Base-by-base conservation (phyloP, 2,113 vertebrate species). In the Axis porcinus region DNA sequence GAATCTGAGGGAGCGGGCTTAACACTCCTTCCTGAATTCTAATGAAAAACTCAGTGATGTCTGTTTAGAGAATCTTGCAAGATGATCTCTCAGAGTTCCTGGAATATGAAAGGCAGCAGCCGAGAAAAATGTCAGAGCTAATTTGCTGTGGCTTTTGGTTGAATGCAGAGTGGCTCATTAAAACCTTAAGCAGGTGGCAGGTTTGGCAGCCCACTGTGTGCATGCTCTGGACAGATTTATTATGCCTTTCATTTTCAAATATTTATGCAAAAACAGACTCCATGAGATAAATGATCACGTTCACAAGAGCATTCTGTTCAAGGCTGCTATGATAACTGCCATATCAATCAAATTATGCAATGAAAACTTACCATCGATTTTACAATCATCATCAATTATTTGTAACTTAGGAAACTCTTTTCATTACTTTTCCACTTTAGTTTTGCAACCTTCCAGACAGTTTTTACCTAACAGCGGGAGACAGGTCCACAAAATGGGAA, bases 111-210 rank as follows among this genome's bases (percentile, higher is more conserved):
- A 54, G 88, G 58, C 67, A 93, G 86, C 70, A 85, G 96, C 88
- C 95, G 96, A 98, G 43, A 5, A 45, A 98, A 98, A 93, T 89
- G 91, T 97, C 94, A 97, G 95, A 86, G 54, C 85, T 98, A 85
- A 98, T 97, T 97, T 96, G 83, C 95, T 89, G 89, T 4, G 82
- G 89, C 70, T 97, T 98, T 97, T 96, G 91, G 45, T 90, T 97
- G 96, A 98, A 95, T 81, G 91, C 95, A 97, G 85, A 98, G 91
- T 0, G 93, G 95, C 96, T 98, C 97, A 97, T 98, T 98, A 98
- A 98, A 98, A 97, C 90, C 95, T 95, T 96, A 94, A 98, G 97
- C 98, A 99, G 98, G 98, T 99, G 98, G 98, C 97, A 98, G 76
- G 93, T 97, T 98, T 99, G 98, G 98, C 98, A 98, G 97, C 89